Percentiles rank a stretch among this genome's conserved stretches.
These are phyloP conservation scores for Lepus europaeus DNA, from an alignment of 2,113 vertebrate species.

Conservation along the genomic window DNA sequence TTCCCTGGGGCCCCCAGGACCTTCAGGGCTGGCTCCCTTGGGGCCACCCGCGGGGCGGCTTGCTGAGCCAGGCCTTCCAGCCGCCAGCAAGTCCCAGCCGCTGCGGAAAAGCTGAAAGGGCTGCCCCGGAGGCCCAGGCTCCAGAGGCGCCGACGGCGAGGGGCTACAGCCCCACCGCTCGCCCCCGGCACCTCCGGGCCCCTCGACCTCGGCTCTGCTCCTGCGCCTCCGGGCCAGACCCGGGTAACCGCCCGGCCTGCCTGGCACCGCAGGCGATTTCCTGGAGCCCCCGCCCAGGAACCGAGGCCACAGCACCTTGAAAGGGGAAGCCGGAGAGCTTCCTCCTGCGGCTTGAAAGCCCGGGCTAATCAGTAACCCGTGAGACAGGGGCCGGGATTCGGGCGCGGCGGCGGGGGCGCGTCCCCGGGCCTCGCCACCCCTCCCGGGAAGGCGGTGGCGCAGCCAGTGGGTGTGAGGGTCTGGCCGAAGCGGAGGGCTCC, in stretches of 20 bases:
- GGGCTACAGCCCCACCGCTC: not conserved
- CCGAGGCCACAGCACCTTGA: constrained; percentile 78
- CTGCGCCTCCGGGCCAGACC: constrained; percentile 47
- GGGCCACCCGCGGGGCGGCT: constrained; percentile 63
- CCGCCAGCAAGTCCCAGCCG: constrained; percentile 36
- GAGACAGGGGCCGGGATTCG: constrained; percentile 74
- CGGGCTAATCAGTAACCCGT: constrained; percentile 83
- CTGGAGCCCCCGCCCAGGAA: constrained; percentile 71
- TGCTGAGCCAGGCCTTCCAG: constrained; percentile 3
- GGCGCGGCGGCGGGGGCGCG: not conserved
- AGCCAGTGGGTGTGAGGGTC: constrained; percentile 52
- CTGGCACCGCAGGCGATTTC: constrained; percentile 74
- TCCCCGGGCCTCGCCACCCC: constrained; percentile 4
- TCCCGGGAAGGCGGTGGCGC: constrained; percentile 38
- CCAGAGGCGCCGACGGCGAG: not conserved
- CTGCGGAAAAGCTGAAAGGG: not conserved
- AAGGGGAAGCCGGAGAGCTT: constrained; percentile 66
- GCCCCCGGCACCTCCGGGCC: not conserved
- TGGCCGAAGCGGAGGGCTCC: not conserved
- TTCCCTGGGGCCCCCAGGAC: constrained; percentile 72
- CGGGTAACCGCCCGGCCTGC: constrained; percentile 50
- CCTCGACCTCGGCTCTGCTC: not conserved
- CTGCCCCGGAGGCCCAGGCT: constrained; percentile 7
- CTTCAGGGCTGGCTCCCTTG: constrained; percentile 74
- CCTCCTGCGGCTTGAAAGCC: constrained; percentile 75